phyloP scores from a whole-genome alignment of 2,113 vertebrate genomes.

The Saimiri boliviensis region DNA sequence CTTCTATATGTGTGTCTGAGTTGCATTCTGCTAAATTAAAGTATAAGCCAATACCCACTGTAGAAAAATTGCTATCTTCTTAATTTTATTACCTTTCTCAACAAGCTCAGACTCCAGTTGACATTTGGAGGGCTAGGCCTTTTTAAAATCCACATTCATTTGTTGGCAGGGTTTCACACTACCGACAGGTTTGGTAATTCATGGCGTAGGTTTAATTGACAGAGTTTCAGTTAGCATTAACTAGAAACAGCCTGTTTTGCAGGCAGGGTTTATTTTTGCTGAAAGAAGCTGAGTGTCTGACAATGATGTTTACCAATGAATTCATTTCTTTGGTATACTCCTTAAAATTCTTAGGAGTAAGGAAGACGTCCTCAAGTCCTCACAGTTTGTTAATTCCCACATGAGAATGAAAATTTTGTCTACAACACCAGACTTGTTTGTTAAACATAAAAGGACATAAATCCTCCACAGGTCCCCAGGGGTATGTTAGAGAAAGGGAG shows the following conservation, averaged over 20 bases:
- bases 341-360: constrained; percentile 35
- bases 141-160: constrained; percentile 39
- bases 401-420: constrained; percentile 74
- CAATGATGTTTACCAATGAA: constrained; percentile 56
- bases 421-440: constrained; percentile 78
- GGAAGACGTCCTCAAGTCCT: constrained; percentile 41
- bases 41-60: not conserved
- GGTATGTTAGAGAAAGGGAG: constrained; percentile 68
- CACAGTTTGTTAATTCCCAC: constrained; percentile 64
- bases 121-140: not conserved
- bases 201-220: constrained; percentile 50
- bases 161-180: constrained; percentile 38
- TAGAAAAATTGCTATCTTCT: constrained; percentile 12
- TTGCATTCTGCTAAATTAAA: not conserved
- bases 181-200: constrained; percentile 48
- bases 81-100: constrained; percentile 60
- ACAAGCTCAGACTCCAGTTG: constrained; percentile 60
- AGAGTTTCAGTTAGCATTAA: constrained; percentile 43
- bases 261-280: constrained; percentile 64
- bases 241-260: constrained; percentile 52
- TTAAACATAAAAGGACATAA: constrained; percentile 81
- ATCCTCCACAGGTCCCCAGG: constrained; percentile 70
- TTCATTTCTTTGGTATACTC: constrained; percentile 48
- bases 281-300: constrained; percentile 48
- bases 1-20: not conserved